Percentiles rank a stretch among this genome's conserved stretches.
Evolutionary conservation across 92 coral and sea anemone species (phyloP).

Genomic region (Phenganax subtilis): DNA sequence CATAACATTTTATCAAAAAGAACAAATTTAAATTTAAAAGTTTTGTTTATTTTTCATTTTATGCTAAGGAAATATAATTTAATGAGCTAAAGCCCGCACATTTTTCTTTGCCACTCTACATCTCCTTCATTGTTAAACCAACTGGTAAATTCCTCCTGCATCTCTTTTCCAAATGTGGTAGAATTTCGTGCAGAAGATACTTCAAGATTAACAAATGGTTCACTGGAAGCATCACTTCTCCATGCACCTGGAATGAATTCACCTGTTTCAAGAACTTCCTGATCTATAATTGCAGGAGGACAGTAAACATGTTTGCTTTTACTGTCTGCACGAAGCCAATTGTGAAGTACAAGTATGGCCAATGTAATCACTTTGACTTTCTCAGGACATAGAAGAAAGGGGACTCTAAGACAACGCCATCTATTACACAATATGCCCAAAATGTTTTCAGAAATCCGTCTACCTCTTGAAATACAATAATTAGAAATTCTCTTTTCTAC

Average conservation of each 20-base stretch:
- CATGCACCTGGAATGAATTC: slow-evolving; percentile 48
- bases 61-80: too few species aligned
- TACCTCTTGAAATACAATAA: slow-evolving; percentile 47
- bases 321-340: slow-evolving; percentile 47
- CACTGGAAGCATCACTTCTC: slow-evolving; percentile 44
- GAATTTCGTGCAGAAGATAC: slow-evolving; percentile 14
- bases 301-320: slow-evolving; percentile 34
- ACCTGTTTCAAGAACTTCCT: slow-evolving; percentile 39
- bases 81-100: slow-evolving; percentile 51
- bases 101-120: slow-evolving; percentile 48
- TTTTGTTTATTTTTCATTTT: too few species aligned
- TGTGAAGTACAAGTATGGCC: slow-evolving; percentile 48
- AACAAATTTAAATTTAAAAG: too few species aligned
- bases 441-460: slow-evolving; percentile 52
- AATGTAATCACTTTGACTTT: slow-evolving; percentile 38
- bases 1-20: too few species aligned
- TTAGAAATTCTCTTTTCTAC: slow-evolving; percentile 32
- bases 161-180: slow-evolving; percentile 39
- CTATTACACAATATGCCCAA: slow-evolving; percentile 41
- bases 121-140: slow-evolving; percentile 50
- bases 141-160: slow-evolving; percentile 45
- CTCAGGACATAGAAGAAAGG: slow-evolving; percentile 39
- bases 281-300: slow-evolving; percentile 35
- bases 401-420: slow-evolving; percentile 48
- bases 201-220: slow-evolving; percentile 34